Percentiles rank a stretch among this genome's conserved stretches.
Conservation (phyloP, 2,888 invertebrate species). For the Lasioglossum oenotherae region DNA sequence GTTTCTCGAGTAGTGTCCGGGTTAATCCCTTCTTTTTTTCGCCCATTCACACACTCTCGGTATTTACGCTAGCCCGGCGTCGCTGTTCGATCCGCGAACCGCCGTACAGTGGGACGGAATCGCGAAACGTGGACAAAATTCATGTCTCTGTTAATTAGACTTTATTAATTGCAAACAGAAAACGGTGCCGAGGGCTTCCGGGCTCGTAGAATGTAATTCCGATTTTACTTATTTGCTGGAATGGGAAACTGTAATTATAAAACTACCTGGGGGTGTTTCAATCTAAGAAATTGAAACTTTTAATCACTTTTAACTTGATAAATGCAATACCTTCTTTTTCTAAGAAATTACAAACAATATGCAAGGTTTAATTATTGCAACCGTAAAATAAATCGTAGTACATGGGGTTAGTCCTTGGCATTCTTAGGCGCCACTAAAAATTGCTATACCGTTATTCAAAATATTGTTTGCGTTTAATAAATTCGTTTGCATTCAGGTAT, state of each 20-base stretch:
- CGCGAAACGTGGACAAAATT: neutral
- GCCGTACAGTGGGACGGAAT: neutral
- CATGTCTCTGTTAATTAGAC: neutral
- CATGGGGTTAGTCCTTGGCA: too few relatives aligned
- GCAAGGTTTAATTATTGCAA: too few relatives aligned
- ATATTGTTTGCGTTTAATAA: too few relatives aligned
- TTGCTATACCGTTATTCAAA: too few relatives aligned
- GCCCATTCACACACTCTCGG: slow-evolving; percentile 5
- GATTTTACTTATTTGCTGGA: neutral
- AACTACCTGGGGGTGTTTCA: neutral
- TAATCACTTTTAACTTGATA: too few relatives aligned
- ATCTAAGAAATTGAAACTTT: neutral
- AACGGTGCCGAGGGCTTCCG: neutral
- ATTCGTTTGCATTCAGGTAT: too few relatives aligned
- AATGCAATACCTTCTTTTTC: too few relatives aligned
- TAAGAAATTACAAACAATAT: too few relatives aligned
- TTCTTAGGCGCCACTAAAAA: too few relatives aligned
- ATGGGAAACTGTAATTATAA: neutral
- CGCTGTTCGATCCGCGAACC: neutral
- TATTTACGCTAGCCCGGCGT: neutral
- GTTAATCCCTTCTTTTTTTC: slow-evolving; percentile 20
- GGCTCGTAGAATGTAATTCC: neutral
- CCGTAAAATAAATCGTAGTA: too few relatives aligned
- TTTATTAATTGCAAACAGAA: neutral
- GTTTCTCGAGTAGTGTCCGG: slow-evolving; percentile 9